These are phyloP conservation scores for Graptemys geographica DNA, from an alignment of 2,797 vertebrate genomes.

Conservation along the genomic window DNA sequence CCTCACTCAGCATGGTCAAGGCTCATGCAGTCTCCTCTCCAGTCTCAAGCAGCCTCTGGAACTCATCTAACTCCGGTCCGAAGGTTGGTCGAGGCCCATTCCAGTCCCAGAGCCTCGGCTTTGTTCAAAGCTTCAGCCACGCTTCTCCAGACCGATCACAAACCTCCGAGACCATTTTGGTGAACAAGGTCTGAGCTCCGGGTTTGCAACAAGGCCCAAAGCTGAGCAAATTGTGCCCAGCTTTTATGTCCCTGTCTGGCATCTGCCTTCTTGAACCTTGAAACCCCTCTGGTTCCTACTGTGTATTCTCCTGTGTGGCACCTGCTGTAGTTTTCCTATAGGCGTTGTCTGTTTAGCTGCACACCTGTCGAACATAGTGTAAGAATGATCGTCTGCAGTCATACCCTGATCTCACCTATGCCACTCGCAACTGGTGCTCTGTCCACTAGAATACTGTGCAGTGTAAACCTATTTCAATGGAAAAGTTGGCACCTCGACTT, in stretches of 20 bases:
- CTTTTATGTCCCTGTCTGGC: not conserved
- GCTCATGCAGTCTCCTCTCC: accelerated
- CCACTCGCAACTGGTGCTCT: no score
- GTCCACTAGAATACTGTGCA: not conserved
- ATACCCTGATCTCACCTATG: not conserved
- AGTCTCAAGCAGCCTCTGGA: not conserved
- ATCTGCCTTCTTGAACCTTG: not conserved
- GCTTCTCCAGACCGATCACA: not conserved
- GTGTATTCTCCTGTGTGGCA: not conserved
- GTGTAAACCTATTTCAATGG: not conserved
- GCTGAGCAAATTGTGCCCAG: not conserved
- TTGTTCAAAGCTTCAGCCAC: not conserved
- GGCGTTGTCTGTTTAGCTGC: not conserved
- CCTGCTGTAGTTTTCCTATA: not conserved
- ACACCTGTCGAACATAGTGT: not conserved
- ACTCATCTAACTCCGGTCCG: not conserved
- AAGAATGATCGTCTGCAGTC: not conserved
- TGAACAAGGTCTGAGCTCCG: not conserved
- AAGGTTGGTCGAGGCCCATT: accelerated
- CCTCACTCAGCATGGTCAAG: accelerated
- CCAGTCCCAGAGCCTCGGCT: not conserved
- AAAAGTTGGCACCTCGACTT: not conserved
- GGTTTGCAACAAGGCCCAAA: not conserved
- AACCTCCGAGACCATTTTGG: not conserved
- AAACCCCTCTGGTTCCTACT: not conserved